Evolutionary conservation across 1,140 invertebrate species (phyloP).

Genomic region (Sycophila sp.): DNA sequence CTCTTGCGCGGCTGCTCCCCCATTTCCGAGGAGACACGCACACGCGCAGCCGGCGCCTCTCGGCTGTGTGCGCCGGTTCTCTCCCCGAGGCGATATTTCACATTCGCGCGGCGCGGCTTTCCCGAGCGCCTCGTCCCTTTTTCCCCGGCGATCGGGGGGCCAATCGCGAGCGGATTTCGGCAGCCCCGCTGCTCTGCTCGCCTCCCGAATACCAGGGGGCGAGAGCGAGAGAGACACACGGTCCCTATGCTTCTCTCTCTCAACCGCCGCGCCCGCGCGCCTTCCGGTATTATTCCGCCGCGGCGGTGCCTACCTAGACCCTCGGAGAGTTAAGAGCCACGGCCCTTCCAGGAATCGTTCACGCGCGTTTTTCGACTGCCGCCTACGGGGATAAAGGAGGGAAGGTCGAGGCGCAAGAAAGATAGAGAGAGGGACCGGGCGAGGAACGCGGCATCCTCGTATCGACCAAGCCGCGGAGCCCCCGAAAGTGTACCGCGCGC

Average conservation of each 20-base stretch:
- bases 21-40: too few relatives aligned
- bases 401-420: too few relatives aligned
- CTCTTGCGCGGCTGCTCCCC: neutral
- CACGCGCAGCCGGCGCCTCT: too few relatives aligned
- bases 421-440: neutral
- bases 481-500: conserved; percentile 28
- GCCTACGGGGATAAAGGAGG: conserved; percentile 9
- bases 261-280: neutral
- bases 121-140: too few relatives aligned
- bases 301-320: too few relatives aligned
- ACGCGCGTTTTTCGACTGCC: conserved; percentile 16
- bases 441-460: conserved; percentile 31
- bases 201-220: neutral
- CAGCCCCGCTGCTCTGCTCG: neutral
- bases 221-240: neutral
- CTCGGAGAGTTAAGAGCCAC: neutral
- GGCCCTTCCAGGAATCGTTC: conserved; percentile 45
- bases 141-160: too few relatives aligned
- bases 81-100: conserved; percentile 34
- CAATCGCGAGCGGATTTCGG: neutral
- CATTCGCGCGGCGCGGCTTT: conserved; percentile 6
- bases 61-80: neutral
- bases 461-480: conserved; percentile 47
- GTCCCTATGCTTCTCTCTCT: neutral
- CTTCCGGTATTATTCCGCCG: neutral